Percentiles rank a stretch among this genome's conserved stretches.
These are phyloP conservation scores for Laterallus jamaicensis DNA, from an alignment of 2,113 vertebrate species.

Conservation along the genomic window DNA sequence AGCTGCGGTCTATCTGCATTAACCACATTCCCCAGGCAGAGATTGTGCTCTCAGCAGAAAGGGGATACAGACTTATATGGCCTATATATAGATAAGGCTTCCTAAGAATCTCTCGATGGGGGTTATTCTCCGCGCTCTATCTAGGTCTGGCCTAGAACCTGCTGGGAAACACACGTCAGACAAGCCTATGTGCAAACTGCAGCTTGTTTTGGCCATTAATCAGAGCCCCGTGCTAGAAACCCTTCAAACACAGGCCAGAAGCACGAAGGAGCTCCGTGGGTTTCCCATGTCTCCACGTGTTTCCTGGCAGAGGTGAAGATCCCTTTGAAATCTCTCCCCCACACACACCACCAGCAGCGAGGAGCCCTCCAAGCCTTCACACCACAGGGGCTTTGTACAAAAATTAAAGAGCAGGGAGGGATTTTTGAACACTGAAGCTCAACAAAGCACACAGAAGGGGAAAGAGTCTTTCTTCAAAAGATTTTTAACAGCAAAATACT, in stretches of 20 bases:
- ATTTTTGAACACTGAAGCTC: not conserved
- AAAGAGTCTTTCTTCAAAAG: not conserved
- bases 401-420: not conserved
- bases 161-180: not conserved
- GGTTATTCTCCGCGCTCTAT: slow-evolving; percentile 12
- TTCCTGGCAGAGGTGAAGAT: not conserved
- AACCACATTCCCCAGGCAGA: not conserved
- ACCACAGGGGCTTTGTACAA: not conserved
- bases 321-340: not conserved
- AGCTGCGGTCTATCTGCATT: not conserved
- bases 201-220: not conserved
- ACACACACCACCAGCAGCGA: not conserved
- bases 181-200: not conserved
- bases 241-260: not conserved
- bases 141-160: slow-evolving; percentile 22
- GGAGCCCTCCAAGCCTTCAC: not conserved
- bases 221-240: not conserved
- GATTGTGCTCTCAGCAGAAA: slow-evolving; percentile 26
- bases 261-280: not conserved
- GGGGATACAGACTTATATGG: slow-evolving; percentile 1
- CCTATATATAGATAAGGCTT: slow-evolving; percentile 65
- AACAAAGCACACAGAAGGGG: not conserved
- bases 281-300: not conserved
- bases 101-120: slow-evolving; percentile 40
- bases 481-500: not conserved